These are phyloP conservation scores for Lymantria dispar DNA, from an alignment of 2,888 invertebrate species.

Conservation along the genomic window DNA sequence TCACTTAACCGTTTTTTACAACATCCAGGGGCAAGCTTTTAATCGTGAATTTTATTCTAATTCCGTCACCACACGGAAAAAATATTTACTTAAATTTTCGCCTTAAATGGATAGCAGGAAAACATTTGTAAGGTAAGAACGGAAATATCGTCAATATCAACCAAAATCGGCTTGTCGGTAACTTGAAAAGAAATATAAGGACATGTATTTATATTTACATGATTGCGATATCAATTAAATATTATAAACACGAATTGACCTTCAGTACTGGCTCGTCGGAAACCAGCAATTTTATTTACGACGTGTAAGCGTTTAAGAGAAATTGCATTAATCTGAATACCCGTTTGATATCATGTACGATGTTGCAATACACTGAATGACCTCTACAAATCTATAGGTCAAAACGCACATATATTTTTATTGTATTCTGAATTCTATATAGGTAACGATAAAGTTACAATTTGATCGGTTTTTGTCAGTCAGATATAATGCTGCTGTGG, in stretches of 20 bases:
- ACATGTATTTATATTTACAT: constrained; percentile 40
- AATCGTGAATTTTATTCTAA: too few species aligned
- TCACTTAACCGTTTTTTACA: too few species aligned
- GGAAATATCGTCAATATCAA: constrained; percentile 7
- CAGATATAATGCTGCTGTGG: constrained; percentile 47
- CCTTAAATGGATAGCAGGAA: too few species aligned
- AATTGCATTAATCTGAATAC: constrained; percentile 83
- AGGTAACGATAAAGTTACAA: constrained; percentile 45
- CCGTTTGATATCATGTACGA: constrained; percentile 80
- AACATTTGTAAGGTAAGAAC: too few species aligned
- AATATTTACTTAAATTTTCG: too few species aligned
- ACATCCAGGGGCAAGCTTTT: too few species aligned
- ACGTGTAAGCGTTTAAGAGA: constrained; percentile 82
- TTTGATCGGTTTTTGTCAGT: constrained; percentile 41
- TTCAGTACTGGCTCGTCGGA: constrained; percentile 57
- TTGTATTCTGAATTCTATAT: constrained; percentile 41
- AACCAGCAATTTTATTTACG: constrained; percentile 81
- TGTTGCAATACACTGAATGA: constrained; percentile 77
- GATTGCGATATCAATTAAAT: constrained; percentile 67
- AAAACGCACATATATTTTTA: constrained; percentile 34
- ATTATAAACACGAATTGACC: constrained; percentile 58
- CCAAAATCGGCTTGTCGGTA: constrained; percentile 34
- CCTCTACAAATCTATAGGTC: constrained; percentile 34
- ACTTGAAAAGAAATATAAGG: constrained; percentile 36
- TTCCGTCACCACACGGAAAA: too few species aligned